Evolutionary conservation across 2,113 vertebrate genomes (phyloP).

Genomic region (Numida meleagris): DNA sequence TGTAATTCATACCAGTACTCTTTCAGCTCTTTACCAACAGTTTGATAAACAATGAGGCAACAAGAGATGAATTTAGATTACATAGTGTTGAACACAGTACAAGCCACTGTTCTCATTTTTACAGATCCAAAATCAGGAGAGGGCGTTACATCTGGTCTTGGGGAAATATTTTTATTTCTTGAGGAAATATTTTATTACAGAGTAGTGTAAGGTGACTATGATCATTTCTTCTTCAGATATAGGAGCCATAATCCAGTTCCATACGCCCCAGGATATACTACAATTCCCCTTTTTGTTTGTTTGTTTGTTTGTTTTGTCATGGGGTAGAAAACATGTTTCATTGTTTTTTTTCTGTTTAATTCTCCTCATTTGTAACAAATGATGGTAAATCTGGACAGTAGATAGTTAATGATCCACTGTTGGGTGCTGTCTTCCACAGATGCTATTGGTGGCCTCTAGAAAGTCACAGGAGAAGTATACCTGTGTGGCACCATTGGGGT

Average conservation of each 20-base stretch:
- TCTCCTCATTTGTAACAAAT: background rate
- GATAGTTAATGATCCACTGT: background rate
- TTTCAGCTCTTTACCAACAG: background rate
- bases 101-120: background rate
- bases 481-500: background rate
- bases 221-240: background rate
- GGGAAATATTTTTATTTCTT: background rate
- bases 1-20: background rate
- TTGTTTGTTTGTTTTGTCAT: background rate
- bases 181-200: background rate
- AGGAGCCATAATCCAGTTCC: background rate
- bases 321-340: accelerated
- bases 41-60: background rate
- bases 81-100: background rate
- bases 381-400: background rate
- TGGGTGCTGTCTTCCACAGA: background rate
- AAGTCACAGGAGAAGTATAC: background rate
- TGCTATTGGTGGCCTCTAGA: background rate
- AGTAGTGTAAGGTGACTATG: background rate
- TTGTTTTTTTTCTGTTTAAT: background rate
- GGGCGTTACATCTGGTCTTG: background rate
- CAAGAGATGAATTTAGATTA: background rate
- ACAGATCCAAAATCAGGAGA: background rate
- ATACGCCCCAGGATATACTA: background rate
- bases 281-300: background rate